Percentiles rank a stretch among this genome's conserved stretches.
Conservation (phyloP, 1,140 invertebrate genomes). For the Agrilus planipennis region DNA sequence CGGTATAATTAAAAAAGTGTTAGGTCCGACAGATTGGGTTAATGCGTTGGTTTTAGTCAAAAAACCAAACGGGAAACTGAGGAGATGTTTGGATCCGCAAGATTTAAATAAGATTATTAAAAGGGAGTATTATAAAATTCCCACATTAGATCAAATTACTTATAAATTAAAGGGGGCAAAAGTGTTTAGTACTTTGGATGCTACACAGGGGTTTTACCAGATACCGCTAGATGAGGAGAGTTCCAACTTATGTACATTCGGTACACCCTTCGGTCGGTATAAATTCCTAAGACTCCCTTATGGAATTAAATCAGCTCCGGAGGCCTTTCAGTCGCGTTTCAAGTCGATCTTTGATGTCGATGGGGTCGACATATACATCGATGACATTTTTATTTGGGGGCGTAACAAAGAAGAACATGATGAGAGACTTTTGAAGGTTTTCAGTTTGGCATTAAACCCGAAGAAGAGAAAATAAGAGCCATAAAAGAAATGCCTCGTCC, state of each 20-base stretch:
- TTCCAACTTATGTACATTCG: conserved; percentile 22
- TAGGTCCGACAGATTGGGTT: conserved; percentile 36
- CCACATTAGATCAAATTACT: conserved; percentile 34
- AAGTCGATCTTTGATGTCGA: conserved; percentile 17
- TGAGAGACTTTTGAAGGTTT: conserved; percentile 20
- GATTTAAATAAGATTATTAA: conserved; percentile 38
- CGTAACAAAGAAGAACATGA: conserved; percentile 15
- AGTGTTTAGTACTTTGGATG: conserved; percentile 37
- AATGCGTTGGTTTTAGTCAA: conserved; percentile 35
- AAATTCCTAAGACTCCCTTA: conserved; percentile 17
- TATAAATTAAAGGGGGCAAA: conserved; percentile 28
- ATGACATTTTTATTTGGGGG: conserved; percentile 26
- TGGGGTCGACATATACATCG: conserved; percentile 18
- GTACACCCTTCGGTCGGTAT: conserved; percentile 19
- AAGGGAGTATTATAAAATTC: conserved; percentile 31
- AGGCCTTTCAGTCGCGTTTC: conserved; percentile 22
- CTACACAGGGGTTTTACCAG: conserved; percentile 30
- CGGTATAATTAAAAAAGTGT: conserved; percentile 10
- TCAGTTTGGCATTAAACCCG: conserved; percentile 22
- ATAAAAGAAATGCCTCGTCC: conserved; percentile 27
- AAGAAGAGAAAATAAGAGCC: conserved; percentile 28
- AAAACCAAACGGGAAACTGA: conserved; percentile 33
- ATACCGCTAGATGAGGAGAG: conserved; percentile 22
- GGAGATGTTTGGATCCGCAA: conserved; percentile 39
- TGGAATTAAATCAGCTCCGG: conserved; percentile 16